These are phyloP conservation scores for Ferdinandea cuprea DNA, from an alignment of 2,888 invertebrate genomes.

Conservation along the genomic window DNA sequence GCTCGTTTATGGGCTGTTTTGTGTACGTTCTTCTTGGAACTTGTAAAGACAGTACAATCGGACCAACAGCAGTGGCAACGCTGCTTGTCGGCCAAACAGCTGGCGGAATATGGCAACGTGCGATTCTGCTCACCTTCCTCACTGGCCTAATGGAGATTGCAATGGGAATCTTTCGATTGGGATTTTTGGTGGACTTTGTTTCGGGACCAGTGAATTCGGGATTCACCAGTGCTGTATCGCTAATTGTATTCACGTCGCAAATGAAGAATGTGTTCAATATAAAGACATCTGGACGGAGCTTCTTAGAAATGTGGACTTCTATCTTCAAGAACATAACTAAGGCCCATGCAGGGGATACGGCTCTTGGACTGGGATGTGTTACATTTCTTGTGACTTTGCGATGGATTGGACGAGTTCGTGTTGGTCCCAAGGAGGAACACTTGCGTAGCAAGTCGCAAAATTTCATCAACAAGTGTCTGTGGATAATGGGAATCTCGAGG, in stretches of 20 bases:
- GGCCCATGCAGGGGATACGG: conserved; percentile 88
- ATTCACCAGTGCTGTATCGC: conserved; percentile 94
- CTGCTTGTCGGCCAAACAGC: conserved; percentile 92
- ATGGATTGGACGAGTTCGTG: conserved; percentile 87
- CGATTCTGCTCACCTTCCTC: conserved; percentile 90
- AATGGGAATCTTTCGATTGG: conserved; percentile 92
- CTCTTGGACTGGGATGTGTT: conserved; percentile 90
- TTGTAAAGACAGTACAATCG: conserved; percentile 95
- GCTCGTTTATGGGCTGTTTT: conserved; percentile 49
- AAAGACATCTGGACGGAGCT: conserved; percentile 88
- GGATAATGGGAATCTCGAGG: conserved; percentile 90
- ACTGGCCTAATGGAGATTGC: conserved; percentile 89
- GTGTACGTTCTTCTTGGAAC: conserved; percentile 95
- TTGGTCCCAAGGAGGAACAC: conserved; percentile 85
- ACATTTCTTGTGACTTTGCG: conserved; percentile 88
- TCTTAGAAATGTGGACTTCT: conserved; percentile 90
- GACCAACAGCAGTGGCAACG: conserved; percentile 96
- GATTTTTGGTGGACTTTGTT: conserved; percentile 94
- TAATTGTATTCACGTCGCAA: conserved; percentile 94
- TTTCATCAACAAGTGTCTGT: conserved; percentile 86
- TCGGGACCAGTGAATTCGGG: conserved; percentile 95
- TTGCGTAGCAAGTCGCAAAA: conserved; percentile 83
- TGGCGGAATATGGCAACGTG: conserved; percentile 86
- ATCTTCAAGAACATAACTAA: conserved; percentile 87
- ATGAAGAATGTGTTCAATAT: conserved; percentile 92